Conservation (phyloP, 2,888 invertebrate genomes). For the Hermodice carunculata region DNA sequence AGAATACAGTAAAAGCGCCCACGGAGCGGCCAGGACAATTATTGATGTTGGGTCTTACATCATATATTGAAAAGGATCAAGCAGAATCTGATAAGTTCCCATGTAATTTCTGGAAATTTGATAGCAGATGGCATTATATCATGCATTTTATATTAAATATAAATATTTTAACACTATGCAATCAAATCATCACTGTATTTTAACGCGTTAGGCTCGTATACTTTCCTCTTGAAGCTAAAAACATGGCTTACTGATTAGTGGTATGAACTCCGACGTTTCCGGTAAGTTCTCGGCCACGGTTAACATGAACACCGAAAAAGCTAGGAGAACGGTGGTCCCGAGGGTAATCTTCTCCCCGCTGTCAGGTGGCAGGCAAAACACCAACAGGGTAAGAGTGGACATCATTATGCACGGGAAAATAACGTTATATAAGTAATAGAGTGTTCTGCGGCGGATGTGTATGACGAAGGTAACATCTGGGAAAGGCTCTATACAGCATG, state of each 20-base stretch:
- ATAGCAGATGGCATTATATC: too few relatives aligned
- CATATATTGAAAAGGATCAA: too few relatives aligned
- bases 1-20: too few relatives aligned
- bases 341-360: constrained; percentile 74
- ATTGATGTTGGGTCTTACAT: too few relatives aligned
- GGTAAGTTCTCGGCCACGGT: constrained; percentile 75
- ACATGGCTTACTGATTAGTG: constrained; percentile 71
- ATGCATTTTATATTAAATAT: too few relatives aligned
- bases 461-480: constrained; percentile 72
- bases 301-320: constrained; percentile 75
- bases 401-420: constrained; percentile 75
- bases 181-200: too few relatives aligned
- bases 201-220: too few relatives aligned
- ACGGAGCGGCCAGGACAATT: too few relatives aligned
- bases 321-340: constrained; percentile 74
- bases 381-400: constrained; percentile 75
- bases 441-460: constrained; percentile 72
- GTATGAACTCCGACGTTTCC: constrained; percentile 74
- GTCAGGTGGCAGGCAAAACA: constrained; percentile 73
- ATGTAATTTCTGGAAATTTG: too few relatives aligned
- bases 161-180: too few relatives aligned
- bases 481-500: constrained; percentile 66
- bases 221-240: not conserved
- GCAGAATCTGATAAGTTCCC: too few relatives aligned
- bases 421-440: constrained; percentile 73